A percentile compares a stretch with the other conserved stretches of the same genome.
These are phyloP conservation scores for Artibeus lituratus DNA, from an alignment of 2,797 vertebrate species.

Conservation along the genomic window DNA sequence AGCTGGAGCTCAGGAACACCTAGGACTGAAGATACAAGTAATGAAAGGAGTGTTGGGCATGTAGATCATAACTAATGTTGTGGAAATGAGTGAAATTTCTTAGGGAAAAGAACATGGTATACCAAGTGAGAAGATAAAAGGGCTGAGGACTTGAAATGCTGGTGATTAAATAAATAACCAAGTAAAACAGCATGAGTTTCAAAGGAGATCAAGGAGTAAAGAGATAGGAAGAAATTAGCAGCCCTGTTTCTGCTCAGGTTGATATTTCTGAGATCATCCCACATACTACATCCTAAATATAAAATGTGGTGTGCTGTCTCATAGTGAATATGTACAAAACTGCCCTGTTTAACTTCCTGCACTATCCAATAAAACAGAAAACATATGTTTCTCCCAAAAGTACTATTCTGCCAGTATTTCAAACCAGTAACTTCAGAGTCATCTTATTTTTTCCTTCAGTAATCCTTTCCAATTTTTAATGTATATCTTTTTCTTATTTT, in stretches of 20 bases:
- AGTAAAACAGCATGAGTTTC: neutral
- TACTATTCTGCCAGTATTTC: neutral
- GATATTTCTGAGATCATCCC: neutral
- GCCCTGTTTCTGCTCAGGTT: neutral
- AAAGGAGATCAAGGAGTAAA: neutral
- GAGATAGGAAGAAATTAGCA: neutral
- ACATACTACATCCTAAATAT: neutral
- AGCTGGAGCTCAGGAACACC: neutral
- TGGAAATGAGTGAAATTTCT: neutral
- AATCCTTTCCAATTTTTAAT: conserved; percentile 2
- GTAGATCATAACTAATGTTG: neutral
- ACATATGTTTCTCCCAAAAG: neutral
- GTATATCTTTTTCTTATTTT: neutral
- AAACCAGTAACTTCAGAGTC: conserved; percentile 20
- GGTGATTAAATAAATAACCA: neutral
- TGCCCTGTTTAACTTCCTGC: neutral
- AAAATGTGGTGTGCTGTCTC: neutral
- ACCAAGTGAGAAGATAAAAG: neutral
- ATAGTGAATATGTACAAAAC: neutral
- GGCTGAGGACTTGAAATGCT: neutral
- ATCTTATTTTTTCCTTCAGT: neutral
- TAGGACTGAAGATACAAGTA: neutral
- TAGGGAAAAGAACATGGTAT: neutral
- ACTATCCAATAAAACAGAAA: neutral
- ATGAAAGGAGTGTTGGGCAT: neutral